Percentiles rank a stretch among this genome's conserved stretches.
These are phyloP conservation scores for Heteropelma amictum DNA, from an alignment of 2,888 invertebrate species.

Conservation along the genomic window DNA sequence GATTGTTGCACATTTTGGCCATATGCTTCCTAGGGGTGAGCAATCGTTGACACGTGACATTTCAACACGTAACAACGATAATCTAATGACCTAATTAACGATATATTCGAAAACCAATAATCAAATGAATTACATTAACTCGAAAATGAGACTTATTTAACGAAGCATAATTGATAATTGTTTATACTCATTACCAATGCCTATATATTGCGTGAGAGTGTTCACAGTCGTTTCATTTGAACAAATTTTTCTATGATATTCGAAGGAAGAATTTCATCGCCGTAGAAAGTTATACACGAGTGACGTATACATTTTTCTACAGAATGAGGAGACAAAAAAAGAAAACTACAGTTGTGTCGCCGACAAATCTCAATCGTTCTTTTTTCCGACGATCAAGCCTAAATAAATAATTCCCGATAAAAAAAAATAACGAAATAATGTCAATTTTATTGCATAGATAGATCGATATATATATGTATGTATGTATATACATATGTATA, in stretches of 20 bases:
- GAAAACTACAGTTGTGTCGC: constrained; percentile 9
- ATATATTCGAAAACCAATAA: constrained; percentile 16
- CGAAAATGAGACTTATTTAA: constrained; percentile 13
- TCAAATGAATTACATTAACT: constrained; percentile 14
- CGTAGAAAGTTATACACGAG: not conserved
- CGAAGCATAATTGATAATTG: not conserved
- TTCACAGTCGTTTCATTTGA: constrained; percentile 3
- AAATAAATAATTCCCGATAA: constrained; percentile 49
- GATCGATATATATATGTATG: constrained; percentile 33
- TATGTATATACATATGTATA: constrained; percentile 19
- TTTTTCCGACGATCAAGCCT: constrained; percentile 25
- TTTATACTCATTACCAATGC: constrained; percentile 5
- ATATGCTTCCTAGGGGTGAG: not conserved
- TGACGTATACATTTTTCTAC: constrained; percentile 40
- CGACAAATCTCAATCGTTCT: constrained; percentile 10
- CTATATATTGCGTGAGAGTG: not conserved
- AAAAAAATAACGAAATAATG: constrained; percentile 46
- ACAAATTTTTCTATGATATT: not conserved
- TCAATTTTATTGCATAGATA: constrained; percentile 52
- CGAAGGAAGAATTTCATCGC: not conserved
- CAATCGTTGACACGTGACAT: not conserved
- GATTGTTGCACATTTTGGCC: not conserved
- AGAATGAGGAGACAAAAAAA: not conserved
- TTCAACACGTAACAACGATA: constrained; percentile 25
- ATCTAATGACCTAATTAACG: constrained; percentile 28